These are phyloP conservation scores for Corythoichthys intestinalis DNA, from an alignment of 2,113 vertebrate genomes.

Conservation along the genomic window DNA sequence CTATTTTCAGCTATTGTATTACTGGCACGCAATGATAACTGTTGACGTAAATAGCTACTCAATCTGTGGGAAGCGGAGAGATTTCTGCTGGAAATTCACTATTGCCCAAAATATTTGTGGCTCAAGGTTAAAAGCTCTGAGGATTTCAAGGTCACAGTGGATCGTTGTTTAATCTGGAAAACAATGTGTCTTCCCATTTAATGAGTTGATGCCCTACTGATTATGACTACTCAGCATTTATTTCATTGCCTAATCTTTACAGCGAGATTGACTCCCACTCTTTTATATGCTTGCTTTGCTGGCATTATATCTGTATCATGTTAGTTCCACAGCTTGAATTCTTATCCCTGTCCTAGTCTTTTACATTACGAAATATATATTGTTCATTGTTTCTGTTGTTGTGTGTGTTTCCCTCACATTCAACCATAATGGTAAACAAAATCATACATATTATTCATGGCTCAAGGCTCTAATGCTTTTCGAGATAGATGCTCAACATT, in stretches of 20 bases:
- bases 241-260: slow-evolving; percentile 32
- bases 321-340: slow-evolving; percentile 53
- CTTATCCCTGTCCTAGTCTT: slow-evolving; percentile 46
- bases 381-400: slow-evolving; percentile 15
- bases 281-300: slow-evolving; percentile 34
- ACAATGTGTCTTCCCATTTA: slow-evolving; percentile 6
- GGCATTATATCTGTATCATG: slow-evolving; percentile 43
- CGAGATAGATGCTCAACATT: not conserved
- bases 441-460: slow-evolving; percentile 28
- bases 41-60: no score
- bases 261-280: slow-evolving; percentile 24
- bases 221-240: slow-evolving; percentile 27
- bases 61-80: no score
- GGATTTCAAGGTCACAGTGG: not conserved
- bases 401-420: slow-evolving; percentile 26
- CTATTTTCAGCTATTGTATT: no score
- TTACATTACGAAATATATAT: slow-evolving; percentile 32
- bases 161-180: not conserved
- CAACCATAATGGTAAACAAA: slow-evolving; percentile 26
- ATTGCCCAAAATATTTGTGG: no score
- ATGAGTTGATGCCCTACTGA: slow-evolving; percentile 19
- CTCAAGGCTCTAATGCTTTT: slow-evolving; percentile 35
- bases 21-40: no score
- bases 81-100: no score
- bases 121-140: not conserved